phyloP scores from a whole-genome alignment of 1,140 invertebrate genomes.

The Drosophila melanogaster region DNA sequence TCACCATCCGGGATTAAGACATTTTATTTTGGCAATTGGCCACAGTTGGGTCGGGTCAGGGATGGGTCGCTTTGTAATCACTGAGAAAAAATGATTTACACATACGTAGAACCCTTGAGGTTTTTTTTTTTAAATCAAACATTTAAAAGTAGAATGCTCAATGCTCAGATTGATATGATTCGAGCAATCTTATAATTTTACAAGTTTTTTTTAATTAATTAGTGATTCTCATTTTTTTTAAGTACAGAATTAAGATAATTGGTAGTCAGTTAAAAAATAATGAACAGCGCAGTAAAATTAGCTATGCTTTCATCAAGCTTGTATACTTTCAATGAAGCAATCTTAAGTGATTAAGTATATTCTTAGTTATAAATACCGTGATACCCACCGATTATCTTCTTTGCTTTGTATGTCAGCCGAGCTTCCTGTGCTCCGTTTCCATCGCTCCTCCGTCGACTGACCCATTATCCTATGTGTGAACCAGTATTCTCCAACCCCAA shows the following conservation, averaged over 20 bases:
- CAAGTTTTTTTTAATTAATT: too few relatives aligned
- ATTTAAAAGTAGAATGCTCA: too few relatives aligned
- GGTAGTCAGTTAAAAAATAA: neutral
- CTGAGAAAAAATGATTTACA: conserved; percentile 3
- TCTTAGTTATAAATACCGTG: conserved; percentile 21
- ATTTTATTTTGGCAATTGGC: conserved; percentile 56
- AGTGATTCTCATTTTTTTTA: too few relatives aligned
- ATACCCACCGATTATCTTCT: conserved; percentile 13
- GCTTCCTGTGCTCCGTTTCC: conserved; percentile 17
- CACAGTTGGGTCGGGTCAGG: conserved; percentile 23
- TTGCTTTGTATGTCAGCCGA: conserved; percentile 40
- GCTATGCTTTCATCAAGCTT: neutral
- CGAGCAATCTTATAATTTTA: too few relatives aligned
- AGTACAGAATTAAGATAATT: too few relatives aligned
- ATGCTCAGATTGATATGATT: too few relatives aligned
- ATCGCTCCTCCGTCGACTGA: conserved; percentile 2
- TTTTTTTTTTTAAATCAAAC: too few relatives aligned
- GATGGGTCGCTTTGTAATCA: neutral
- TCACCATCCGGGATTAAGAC: conserved; percentile 34
- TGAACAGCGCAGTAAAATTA: neutral
- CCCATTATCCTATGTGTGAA: conserved; percentile 49
- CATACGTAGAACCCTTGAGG: too few relatives aligned
- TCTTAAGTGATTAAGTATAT: conserved; percentile 24
- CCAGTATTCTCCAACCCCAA: conserved; percentile 22
- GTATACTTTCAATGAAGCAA: neutral